Evolutionary conservation across 2,797 vertebrate species (phyloP).

Genomic region (Halcyon badia): DNA sequence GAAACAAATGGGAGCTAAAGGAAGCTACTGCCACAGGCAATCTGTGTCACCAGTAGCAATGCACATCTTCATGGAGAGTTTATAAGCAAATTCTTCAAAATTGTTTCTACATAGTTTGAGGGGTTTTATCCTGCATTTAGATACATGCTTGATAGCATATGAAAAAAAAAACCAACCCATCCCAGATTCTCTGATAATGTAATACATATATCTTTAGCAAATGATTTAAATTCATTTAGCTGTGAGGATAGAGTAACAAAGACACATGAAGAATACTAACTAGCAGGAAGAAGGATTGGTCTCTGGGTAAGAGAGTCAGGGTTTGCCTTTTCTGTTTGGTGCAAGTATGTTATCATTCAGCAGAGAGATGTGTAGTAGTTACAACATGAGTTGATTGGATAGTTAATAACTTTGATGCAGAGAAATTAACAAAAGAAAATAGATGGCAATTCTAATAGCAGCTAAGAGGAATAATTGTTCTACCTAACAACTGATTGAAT

Average conservation of each 20-base stretch:
- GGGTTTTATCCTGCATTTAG: neutral
- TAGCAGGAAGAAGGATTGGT: neutral
- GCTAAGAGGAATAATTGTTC: constrained; percentile 62
- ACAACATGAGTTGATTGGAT: neutral
- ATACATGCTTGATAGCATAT: neutral
- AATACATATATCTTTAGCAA: neutral
- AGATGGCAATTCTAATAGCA: constrained; percentile 56
- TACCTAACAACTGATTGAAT: constrained; percentile 55
- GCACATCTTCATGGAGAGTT: neutral
- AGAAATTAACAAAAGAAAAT: constrained; percentile 68
- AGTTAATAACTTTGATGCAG: constrained; percentile 50
- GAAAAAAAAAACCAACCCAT: neutral
- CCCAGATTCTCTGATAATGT: neutral
- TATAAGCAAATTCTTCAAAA: constrained; percentile 6
- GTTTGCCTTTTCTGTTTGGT: neutral
- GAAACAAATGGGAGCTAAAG: constrained; percentile 61
- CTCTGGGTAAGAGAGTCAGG: neutral
- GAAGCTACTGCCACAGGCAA: constrained; percentile 6
- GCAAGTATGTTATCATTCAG: neutral
- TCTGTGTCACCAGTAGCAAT: neutral
- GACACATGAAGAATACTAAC: neutral
- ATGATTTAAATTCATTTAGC: neutral
- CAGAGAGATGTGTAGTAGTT: neutral
- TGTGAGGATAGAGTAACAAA: neutral
- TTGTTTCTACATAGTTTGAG: neutral